Percentiles rank a stretch among this genome's conserved stretches.
These are phyloP conservation scores for Urechis unicinctus DNA, from an alignment of 2,888 invertebrate genomes.

Conservation along the genomic window DNA sequence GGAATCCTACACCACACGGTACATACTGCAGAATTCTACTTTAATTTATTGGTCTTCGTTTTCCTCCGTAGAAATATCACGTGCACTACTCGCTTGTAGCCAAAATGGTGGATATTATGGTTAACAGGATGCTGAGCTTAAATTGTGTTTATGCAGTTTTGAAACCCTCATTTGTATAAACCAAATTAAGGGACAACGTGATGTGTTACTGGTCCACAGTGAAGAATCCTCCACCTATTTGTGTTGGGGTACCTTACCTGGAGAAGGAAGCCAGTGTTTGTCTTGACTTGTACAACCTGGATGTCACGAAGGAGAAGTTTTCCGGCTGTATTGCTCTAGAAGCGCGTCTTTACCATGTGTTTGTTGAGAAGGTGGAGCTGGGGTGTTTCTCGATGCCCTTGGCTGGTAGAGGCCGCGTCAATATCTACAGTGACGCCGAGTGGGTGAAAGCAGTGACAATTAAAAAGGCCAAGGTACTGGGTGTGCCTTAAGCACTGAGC, in stretches of 20 bases:
- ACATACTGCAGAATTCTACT: too few relatives aligned
- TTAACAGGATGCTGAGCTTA: too few relatives aligned
- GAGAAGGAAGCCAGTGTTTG: constrained; percentile 45
- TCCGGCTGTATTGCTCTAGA: constrained; percentile 45
- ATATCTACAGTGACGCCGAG: too few relatives aligned
- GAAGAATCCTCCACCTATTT: constrained; percentile 48
- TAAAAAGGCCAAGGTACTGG: too few relatives aligned
- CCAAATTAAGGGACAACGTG: background rate
- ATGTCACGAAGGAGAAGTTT: constrained; percentile 26
- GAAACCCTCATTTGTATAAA: background rate
- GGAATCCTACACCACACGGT: too few relatives aligned
- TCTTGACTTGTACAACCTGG: constrained; percentile 39
- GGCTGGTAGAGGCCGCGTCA: background rate
- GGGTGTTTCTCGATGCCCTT: constrained; percentile 44
- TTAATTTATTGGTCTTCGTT: too few relatives aligned
- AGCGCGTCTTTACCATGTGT: constrained; percentile 35
- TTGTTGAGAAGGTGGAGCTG: constrained; percentile 34
- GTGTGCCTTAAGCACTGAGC: too few relatives aligned
- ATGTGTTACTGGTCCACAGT: constrained; percentile 30
- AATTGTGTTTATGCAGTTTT: background rate
- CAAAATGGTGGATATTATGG: too few relatives aligned
- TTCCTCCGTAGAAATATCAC: too few relatives aligned
- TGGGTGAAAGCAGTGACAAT: too few relatives aligned
- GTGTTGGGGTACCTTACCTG: constrained; percentile 46
- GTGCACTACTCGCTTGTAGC: too few relatives aligned